Conservation (phyloP, 2,888 invertebrate species). For the Fragum sueziense region DNA sequence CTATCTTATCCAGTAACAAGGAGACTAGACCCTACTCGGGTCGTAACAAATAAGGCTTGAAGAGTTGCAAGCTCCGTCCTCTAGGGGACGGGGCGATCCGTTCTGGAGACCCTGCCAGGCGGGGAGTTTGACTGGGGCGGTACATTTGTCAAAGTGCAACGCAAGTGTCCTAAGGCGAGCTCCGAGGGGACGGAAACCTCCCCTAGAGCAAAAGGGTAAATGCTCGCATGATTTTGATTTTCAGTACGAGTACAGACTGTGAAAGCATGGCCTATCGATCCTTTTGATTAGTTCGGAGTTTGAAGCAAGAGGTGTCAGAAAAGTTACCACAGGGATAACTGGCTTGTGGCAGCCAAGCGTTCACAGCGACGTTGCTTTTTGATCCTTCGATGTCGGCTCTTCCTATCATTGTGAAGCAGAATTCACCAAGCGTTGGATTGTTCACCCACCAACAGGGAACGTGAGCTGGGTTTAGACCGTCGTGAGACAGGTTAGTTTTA, state of each 20-base stretch:
- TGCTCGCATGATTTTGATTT: constrained; percentile 87
- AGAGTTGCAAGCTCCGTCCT: constrained; percentile 14
- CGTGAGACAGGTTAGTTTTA: constrained; percentile 87
- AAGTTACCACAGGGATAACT: constrained; percentile 89
- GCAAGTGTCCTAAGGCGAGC: constrained; percentile 86
- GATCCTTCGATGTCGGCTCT: constrained; percentile 87
- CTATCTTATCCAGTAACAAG: constrained; percentile 46
- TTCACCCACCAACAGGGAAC: constrained; percentile 88
- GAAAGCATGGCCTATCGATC: constrained; percentile 88
- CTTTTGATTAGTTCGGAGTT: constrained; percentile 84
- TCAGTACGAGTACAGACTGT: constrained; percentile 85
- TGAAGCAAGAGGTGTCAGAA: constrained; percentile 88
- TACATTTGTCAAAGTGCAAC: constrained; percentile 86
- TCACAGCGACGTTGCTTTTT: constrained; percentile 77
- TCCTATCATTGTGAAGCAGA: constrained; percentile 90
- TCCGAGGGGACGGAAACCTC: constrained; percentile 88
- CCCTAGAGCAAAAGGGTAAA: constrained; percentile 88
- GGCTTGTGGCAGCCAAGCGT: constrained; percentile 87
- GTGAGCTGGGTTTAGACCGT: constrained; percentile 88
- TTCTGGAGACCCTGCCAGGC: constrained; percentile 83
- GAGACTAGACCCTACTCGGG: constrained; percentile 72
- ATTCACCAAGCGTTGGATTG: constrained; percentile 89
- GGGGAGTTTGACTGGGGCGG: constrained; percentile 88
- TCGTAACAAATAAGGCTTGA: constrained; percentile 15
- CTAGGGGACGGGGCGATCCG: constrained; percentile 30